Evolutionary conservation across 2,888 invertebrate genomes (phyloP), one percentile per base, ranked within the genome.

Genomic region (Seladonia tumulorum): DNA sequence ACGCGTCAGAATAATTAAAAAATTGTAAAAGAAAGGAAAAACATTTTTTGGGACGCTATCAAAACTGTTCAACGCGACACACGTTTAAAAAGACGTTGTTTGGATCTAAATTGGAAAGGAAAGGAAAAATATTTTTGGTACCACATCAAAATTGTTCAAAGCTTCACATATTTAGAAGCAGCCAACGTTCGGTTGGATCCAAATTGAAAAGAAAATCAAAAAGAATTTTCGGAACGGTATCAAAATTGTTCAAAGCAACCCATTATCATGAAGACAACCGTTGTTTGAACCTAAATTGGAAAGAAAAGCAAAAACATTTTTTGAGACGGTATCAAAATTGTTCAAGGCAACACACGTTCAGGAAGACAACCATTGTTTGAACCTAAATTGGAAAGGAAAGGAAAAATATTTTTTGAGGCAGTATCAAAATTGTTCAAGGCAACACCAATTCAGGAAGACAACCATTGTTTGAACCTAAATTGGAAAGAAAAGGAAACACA

Each of bases 321-420:
- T 53, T 5, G 1, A 0, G 3, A n/a, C 2, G 10, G n/a, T n/a
- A 2, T 57, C 8, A 0, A n/a, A n/a, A n/a, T n/a, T 53, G 22
- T 53, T 0, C 0, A 53, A 53, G 7, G 8, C 22, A n/a, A 18
- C 22, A 53, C 8, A 53, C 8, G 1, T n/a, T 10, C 25, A 0
- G 10, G 57, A n/a, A n/a, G 0, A 22, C 22, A 8, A 25, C 10
- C n/a, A 0, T 22, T n/a, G n/a, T n/a, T 57, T 42, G 42, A 2
- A 42, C 2, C 10, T 10, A 42, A 42, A 42, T 42, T 45, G 12
- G 45, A 45, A 45, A 16, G 16, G 4, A 47, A 16, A 47, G 0
- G 0, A 47, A 5, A 47, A 47, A 47, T 4, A 47, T 47, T 4
- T 14, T 16, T 45, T 47, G 2, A 3, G 7, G 42, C 0, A 1